These are phyloP conservation scores for Cariama cristata DNA, from an alignment of 2,113 vertebrate species.

Conservation along the genomic window DNA sequence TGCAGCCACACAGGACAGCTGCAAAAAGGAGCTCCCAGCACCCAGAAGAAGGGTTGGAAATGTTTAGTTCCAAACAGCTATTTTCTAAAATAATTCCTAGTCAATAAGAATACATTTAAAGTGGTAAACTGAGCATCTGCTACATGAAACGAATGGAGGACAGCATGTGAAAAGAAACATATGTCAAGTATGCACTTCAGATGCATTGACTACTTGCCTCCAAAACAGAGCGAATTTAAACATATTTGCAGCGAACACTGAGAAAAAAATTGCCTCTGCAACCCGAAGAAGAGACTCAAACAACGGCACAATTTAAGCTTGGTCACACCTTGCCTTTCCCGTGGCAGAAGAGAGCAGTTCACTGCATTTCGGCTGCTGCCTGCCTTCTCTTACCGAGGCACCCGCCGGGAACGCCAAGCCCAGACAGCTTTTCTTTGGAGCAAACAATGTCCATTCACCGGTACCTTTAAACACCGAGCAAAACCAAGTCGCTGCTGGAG, in stretches of 20 bases:
- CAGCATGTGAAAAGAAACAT: constrained; percentile 35
- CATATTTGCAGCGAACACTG: constrained; percentile 65
- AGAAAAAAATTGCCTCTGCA: background rate
- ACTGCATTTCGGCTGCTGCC: background rate
- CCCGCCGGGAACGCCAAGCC: background rate
- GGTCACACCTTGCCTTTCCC: background rate
- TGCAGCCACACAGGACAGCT: constrained; percentile 45
- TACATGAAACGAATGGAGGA: constrained; percentile 15
- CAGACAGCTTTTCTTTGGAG: background rate
- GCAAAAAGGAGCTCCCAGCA: constrained; percentile 29
- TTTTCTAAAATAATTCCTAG: constrained; percentile 65
- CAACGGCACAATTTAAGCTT: background rate
- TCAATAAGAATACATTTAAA: constrained; percentile 61
- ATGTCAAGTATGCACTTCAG: constrained; percentile 52
- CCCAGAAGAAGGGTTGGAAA: constrained; percentile 33
- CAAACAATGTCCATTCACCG: background rate
- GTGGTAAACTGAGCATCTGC: constrained; percentile 65
- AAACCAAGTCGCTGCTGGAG: background rate
- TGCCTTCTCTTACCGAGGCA: background rate
- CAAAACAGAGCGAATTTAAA: constrained; percentile 46
- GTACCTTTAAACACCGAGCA: background rate
- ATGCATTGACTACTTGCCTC: constrained; percentile 66
- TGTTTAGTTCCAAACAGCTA: constrained; percentile 50
- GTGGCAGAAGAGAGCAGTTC: background rate
- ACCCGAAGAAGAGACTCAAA: background rate